A percentile compares a stretch with the other conserved stretches of the same genome.
Conservation (phyloP, 2,113 vertebrate genomes). For the Callithrix jacchus region DNA sequence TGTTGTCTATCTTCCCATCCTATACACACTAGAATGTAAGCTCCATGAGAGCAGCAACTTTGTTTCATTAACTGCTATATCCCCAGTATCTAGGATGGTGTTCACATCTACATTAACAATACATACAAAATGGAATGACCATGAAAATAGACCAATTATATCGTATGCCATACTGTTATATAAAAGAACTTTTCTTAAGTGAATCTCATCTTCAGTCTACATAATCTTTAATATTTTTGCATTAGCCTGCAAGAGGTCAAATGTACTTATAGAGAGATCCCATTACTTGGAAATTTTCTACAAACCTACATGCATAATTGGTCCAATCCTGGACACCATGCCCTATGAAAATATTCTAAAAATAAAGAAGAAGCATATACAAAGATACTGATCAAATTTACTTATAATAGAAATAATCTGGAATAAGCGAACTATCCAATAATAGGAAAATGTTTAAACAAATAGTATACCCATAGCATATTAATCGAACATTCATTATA, state of each 20-base stretch:
- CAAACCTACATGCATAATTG: not conserved
- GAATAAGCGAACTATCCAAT: constrained; percentile 27
- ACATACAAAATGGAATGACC: not conserved
- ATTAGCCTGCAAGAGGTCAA: not conserved
- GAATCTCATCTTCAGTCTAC: not conserved
- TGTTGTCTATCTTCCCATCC: not conserved
- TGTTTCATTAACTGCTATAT: not conserved
- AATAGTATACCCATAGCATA: not conserved
- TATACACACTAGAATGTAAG: not conserved
- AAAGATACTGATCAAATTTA: constrained; percentile 27
- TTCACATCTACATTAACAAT: not conserved
- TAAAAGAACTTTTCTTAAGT: constrained; percentile 30
- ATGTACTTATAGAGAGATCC: not conserved
- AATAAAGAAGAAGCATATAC: not conserved
- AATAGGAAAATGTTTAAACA: not conserved
- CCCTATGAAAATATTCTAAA: constrained; percentile 1
- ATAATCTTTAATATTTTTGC: constrained; percentile 35
- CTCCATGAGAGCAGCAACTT: not conserved
- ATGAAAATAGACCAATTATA: constrained; percentile 9
- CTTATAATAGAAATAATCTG: constrained; percentile 28
- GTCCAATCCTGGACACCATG: not conserved
- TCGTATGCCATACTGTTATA: not conserved
- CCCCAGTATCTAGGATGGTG: not conserved
- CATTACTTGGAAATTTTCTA: constrained; percentile 34
- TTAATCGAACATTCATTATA: constrained; percentile 7